Conservation (phyloP, 92 coral and sea anemone genomes). For the Palythoa heliodiscus region DNA sequence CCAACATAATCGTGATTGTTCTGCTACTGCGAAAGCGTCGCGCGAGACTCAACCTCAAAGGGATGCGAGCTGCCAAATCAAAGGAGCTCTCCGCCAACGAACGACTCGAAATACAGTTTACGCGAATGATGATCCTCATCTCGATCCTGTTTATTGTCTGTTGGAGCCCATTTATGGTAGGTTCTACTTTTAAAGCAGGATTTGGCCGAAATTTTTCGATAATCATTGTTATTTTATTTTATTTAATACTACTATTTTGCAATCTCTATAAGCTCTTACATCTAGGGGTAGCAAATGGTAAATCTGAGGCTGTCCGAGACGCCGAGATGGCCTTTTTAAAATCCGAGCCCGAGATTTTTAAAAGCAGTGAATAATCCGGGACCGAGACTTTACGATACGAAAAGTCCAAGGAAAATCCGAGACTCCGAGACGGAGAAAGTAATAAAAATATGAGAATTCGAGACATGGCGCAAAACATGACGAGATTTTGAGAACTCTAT, state of each 20-base stretch:
- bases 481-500: no score
- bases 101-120: conserved; percentile 29
- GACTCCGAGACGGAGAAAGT: no score
- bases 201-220: background rate
- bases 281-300: no score
- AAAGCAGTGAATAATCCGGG: no score
- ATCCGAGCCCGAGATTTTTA: no score
- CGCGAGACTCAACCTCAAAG: conserved; percentile 17
- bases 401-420: no score
- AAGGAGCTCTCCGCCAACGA: conserved; percentile 33
- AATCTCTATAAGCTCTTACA: background rate
- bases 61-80: conserved; percentile 19
- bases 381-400: no score
- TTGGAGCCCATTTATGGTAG: conserved; percentile 42
- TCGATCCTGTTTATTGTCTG: conserved; percentile 32
- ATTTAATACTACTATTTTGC: background rate
- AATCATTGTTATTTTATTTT: no score
- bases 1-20: conserved; percentile 64
- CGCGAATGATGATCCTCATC: conserved; percentile 32
- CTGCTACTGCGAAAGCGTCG: conserved; percentile 21
- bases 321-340: no score
- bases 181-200: background rate
- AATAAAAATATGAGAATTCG: no score
- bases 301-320: no score
- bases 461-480: no score